Conservation (phyloP, 1,140 invertebrate genomes). For the Lepidurus couesii region DNA sequence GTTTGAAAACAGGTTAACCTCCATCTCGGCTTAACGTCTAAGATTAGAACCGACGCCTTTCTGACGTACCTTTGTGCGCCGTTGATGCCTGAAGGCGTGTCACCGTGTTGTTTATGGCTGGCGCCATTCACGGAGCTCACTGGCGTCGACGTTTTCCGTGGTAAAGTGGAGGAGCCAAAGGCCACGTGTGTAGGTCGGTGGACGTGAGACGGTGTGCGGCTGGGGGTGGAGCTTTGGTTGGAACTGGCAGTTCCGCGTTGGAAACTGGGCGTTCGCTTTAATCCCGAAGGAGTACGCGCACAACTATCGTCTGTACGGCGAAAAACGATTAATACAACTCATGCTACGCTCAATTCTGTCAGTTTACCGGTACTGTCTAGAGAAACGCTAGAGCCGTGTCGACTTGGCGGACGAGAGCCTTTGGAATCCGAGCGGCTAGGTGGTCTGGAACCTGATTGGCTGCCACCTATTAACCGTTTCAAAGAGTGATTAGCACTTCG, state of each 20-base stretch:
- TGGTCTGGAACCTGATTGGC: conserved; percentile 61
- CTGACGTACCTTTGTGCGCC: conserved; percentile 35
- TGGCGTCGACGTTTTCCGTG: conserved; percentile 29
- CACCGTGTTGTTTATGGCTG: background rate
- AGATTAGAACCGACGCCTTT: conserved; percentile 34
- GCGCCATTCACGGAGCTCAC: background rate
- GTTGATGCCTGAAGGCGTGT: conserved; percentile 1
- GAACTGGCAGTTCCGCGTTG: conserved; percentile 7
- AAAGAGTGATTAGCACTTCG: background rate
- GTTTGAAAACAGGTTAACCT: conserved; percentile 33
- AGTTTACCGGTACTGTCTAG: conserved; percentile 74
- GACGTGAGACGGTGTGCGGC: background rate
- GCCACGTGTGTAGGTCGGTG: background rate
- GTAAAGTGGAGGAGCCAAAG: conserved; percentile 29
- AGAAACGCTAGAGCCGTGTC: conserved; percentile 85
- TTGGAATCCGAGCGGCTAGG: conserved; percentile 65
- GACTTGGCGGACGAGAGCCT: conserved; percentile 71
- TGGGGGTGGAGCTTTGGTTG: background rate
- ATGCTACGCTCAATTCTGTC: background rate
- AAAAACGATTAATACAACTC: conserved; percentile 36
- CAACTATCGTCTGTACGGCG: conserved; percentile 29
- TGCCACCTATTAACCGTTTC: conserved; percentile 46
- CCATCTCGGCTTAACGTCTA: background rate
- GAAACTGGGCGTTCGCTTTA: conserved; percentile 35
- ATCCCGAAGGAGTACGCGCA: conserved; percentile 27